Evolutionary conservation across 2,113 vertebrate species (phyloP).

Genomic region (Pelodiscus sinensis): DNA sequence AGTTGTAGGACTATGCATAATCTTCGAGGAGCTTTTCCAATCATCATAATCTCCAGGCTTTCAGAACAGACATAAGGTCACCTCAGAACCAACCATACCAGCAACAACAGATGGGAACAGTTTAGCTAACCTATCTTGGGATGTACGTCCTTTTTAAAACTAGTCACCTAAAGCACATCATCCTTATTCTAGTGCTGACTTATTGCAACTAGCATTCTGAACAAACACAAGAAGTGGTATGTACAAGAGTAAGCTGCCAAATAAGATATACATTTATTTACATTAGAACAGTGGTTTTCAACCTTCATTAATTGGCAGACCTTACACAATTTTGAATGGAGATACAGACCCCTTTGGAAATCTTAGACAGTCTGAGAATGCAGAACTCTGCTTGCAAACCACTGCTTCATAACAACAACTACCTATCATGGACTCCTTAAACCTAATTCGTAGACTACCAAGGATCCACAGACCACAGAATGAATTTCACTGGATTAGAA

Average conservation of each 20-base stretch:
- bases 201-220: background rate
- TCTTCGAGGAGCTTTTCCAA: background rate
- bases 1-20: background rate
- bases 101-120: background rate
- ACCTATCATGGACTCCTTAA: too few relatives aligned
- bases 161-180: background rate
- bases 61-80: background rate
- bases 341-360: too few relatives aligned
- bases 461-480: too few relatives aligned
- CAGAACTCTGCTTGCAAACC: too few relatives aligned
- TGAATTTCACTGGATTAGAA: background rate
- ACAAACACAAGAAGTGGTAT: background rate
- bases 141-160: background rate
- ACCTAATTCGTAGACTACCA: too few relatives aligned
- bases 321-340: too few relatives aligned
- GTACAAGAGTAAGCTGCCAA: background rate
- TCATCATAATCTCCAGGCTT: background rate
- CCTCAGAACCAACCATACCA: constrained; percentile 1
- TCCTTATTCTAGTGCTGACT: background rate
- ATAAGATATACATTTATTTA: background rate
- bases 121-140: background rate
- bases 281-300: background rate
- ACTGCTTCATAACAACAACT: too few relatives aligned
- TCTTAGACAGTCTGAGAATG: too few relatives aligned
- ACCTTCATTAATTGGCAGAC: too few relatives aligned